Conservation (phyloP, 2,113 vertebrate genomes). For the Rhinolophus sinicus region DNA sequence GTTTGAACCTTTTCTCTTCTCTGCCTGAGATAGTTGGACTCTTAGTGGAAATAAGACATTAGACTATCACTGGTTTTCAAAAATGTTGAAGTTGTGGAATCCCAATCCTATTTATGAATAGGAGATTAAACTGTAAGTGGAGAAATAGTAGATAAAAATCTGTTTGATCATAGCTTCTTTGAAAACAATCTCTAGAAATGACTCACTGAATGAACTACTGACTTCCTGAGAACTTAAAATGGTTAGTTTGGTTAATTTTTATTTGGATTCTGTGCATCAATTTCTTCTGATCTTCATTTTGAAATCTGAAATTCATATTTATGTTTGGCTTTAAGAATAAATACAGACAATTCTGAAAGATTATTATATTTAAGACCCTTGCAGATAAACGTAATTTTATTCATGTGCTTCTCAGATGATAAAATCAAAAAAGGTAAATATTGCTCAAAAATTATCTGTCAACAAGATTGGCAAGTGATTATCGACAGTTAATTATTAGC, state of each 20-base stretch:
- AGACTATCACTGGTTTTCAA: constrained; percentile 1
- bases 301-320: constrained; percentile 36
- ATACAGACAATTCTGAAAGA: not conserved
- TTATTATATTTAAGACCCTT: not conserved
- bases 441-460: not conserved
- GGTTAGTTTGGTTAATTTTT: constrained; percentile 33
- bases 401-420: not conserved
- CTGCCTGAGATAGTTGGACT: not conserved
- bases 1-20: constrained; percentile 4
- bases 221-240: constrained; percentile 24
- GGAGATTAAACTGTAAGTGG: not conserved
- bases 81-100: not conserved
- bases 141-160: not conserved
- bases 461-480: not conserved
- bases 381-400: constrained; percentile 33
- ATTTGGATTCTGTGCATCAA: not conserved
- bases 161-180: not conserved
- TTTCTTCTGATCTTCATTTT: constrained; percentile 46
- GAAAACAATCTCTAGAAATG: not conserved
- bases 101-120: not conserved
- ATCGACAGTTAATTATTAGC: not conserved
- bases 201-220: not conserved
- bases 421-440: not conserved
- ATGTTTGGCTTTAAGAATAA: constrained; percentile 6
- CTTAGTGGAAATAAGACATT: constrained; percentile 13